Evolutionary conservation across 2,888 invertebrate genomes (phyloP).

Genomic region (Drosophila mayaguana): DNA sequence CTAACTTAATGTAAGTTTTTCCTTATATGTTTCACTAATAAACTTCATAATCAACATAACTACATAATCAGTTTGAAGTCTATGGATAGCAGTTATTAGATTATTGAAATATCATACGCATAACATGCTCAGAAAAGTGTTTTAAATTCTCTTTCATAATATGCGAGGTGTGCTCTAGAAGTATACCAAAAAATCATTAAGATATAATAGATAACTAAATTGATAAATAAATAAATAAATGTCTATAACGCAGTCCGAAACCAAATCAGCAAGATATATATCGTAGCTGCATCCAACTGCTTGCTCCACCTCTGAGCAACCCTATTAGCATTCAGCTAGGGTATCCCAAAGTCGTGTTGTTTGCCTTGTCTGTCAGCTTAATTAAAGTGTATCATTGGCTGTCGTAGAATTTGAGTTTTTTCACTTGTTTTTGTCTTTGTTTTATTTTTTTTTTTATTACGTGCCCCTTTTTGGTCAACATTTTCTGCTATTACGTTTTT

Average conservation of each 20-base stretch:
- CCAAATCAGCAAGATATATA: too few relatives aligned
- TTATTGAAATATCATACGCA: background rate
- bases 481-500: conserved; percentile 46
- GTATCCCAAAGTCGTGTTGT: background rate
- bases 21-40: background rate
- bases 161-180: background rate
- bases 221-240: too few relatives aligned
- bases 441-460: conserved; percentile 6
- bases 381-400: conserved; percentile 55
- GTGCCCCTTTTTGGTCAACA: conserved; percentile 55
- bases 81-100: too few relatives aligned
- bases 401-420: conserved; percentile 22
- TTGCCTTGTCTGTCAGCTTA: conserved; percentile 10
- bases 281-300: too few relatives aligned
- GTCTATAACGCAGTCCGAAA: too few relatives aligned
- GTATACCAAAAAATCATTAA: too few relatives aligned
- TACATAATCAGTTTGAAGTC: too few relatives aligned
- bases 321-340: background rate
- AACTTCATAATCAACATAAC: background rate
- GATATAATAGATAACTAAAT: too few relatives aligned
- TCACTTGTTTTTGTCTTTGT: background rate
- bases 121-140: background rate
- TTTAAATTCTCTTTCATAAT: background rate
- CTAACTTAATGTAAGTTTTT: too few relatives aligned
- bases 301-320: background rate